A percentile compares a stretch with the other conserved stretches of the same genome.
These are phyloP conservation scores for Drosophila triauraria DNA, from an alignment of 1,140 invertebrate species.

Conservation along the genomic window DNA sequence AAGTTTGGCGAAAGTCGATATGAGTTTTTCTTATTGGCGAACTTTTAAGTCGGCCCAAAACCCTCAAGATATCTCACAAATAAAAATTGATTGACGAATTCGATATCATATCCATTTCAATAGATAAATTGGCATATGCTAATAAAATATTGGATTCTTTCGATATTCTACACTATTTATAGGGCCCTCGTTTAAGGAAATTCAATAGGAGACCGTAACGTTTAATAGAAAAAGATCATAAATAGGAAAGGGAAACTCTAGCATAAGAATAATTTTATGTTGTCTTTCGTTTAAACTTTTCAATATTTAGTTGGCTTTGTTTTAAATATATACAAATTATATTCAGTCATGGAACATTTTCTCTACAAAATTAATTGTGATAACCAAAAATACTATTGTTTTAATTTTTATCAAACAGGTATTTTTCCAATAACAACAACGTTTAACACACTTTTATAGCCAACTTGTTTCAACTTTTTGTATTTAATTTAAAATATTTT, in stretches of 20 bases:
- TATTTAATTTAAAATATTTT: not conserved
- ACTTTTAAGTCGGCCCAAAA: slow-evolving; percentile 9
- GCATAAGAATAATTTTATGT: too few species aligned
- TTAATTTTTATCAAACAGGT: not conserved
- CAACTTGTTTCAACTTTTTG: not conserved
- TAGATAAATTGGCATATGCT: not conserved
- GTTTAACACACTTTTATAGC: too few species aligned
- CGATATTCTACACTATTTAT: not conserved
- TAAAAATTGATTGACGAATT: not conserved
- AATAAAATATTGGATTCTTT: not conserved
- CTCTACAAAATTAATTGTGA: not conserved
- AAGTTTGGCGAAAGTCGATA: not conserved
- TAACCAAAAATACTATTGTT: not conserved
- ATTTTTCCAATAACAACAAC: not conserved
- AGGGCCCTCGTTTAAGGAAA: not conserved
- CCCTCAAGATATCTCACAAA: not conserved
- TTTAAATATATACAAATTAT: not conserved
- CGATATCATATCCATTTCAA: slow-evolving; percentile 6
- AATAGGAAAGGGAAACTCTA: too few species aligned
- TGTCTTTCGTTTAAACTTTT: too few species aligned
- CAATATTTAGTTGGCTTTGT: slow-evolving; percentile 1
- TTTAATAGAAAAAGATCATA: too few species aligned
- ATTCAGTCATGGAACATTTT: not conserved
- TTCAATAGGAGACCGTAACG: not conserved
- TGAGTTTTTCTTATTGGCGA: slow-evolving; percentile 9